Conservation (phyloP, 2,113 vertebrate genomes). For the Malurus cyaneus region DNA sequence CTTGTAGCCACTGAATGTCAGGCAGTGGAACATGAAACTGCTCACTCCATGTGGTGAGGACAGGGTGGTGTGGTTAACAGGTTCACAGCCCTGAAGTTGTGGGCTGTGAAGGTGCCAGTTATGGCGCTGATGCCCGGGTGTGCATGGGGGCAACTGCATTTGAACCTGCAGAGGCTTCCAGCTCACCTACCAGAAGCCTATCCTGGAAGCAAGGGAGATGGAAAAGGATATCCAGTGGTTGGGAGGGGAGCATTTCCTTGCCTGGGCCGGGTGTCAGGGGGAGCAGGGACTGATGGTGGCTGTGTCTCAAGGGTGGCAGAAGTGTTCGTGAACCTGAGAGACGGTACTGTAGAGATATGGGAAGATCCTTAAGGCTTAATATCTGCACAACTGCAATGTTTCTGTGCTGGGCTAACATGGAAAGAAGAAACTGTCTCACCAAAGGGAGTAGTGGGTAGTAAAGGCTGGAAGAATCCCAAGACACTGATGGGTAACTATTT, state of each 20-base stretch:
- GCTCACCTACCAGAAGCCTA: rapidly evolving
- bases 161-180: background rate
- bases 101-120: background rate
- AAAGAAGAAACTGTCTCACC: background rate
- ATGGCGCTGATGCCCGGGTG: rapidly evolving
- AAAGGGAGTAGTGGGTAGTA: background rate
- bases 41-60: background rate
- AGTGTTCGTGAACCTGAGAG: background rate
- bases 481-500: background rate
- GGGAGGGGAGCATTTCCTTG: background rate
- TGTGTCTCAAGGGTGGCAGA: background rate
- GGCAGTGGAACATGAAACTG: background rate
- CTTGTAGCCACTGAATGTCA: background rate
- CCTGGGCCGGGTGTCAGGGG: no score
- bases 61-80: background rate
- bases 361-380: background rate
- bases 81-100: background rate
- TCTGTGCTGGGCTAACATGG: background rate
- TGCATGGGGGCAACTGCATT: rapidly evolving
- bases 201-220: background rate
- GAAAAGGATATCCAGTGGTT: background rate
- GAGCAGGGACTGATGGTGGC: background rate
- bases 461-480: background rate
- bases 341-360: background rate
- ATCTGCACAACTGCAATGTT: rapidly evolving